phyloP scores from a whole-genome alignment of 2,888 invertebrate genomes.

The Chalcosyrphus nemorum region DNA sequence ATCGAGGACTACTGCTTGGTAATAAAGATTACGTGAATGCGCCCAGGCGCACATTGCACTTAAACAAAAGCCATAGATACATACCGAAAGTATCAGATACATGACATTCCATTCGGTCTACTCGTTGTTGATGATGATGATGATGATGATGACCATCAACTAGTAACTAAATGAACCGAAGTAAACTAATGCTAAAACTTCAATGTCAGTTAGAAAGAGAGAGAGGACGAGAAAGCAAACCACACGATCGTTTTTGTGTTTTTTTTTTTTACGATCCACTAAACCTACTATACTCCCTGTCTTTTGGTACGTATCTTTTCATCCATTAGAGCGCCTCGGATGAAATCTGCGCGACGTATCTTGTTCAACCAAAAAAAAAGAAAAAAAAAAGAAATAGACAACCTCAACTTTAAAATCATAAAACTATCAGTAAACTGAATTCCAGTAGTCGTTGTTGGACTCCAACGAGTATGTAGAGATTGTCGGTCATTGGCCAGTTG shows the following conservation, averaged over 20 bases:
- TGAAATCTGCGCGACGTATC: constrained; percentile 53
- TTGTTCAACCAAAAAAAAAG: constrained; percentile 13
- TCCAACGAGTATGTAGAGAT: constrained; percentile 31
- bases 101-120: constrained; percentile 10
- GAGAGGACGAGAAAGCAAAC: background rate
- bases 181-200: background rate
- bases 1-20: background rate
- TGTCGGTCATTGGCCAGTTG: constrained; percentile 66
- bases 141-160: background rate
- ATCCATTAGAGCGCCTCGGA: constrained; percentile 48
- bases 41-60: background rate
- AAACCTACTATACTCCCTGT: constrained; percentile 36
- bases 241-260: too few relatives aligned
- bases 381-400: background rate
- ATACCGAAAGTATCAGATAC: constrained; percentile 17
- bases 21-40: constrained; percentile 11
- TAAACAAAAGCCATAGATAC: constrained; percentile 16
- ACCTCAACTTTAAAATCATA: constrained; percentile 47
- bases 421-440: constrained; percentile 60
- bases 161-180: constrained; percentile 2
- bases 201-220: background rate
- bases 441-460: constrained; percentile 58
- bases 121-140: background rate
- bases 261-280: constrained; percentile 54
- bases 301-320: constrained; percentile 14